Conservation (phyloP, 2,113 vertebrate species). For the Apodemus speciosus region DNA sequence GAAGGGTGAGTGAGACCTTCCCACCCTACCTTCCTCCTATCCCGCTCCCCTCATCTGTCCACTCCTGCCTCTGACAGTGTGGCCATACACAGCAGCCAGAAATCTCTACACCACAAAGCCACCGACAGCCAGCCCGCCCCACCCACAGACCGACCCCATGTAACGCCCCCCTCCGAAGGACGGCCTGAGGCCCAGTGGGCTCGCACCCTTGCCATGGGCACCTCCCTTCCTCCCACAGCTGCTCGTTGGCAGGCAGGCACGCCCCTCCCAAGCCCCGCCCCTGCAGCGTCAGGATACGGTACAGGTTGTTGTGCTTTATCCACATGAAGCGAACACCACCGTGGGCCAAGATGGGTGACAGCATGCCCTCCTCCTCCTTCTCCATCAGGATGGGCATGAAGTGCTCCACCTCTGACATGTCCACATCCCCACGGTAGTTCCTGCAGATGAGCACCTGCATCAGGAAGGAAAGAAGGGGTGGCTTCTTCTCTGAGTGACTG, state of each 20-base stretch:
- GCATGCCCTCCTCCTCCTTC: slow-evolving; percentile 96
- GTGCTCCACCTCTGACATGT: slow-evolving; percentile 99
- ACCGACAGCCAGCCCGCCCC: slow-evolving; percentile 1
- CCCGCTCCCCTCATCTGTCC: neutral
- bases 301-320: slow-evolving; percentile 99
- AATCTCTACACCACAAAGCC: neutral
- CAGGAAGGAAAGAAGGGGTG: neutral
- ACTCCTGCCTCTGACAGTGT: neutral
- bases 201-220: too few relatives aligned
- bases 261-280: neutral
- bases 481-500: neutral
- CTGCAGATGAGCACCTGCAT: slow-evolving; percentile 95
- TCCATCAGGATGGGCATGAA: slow-evolving; percentile 99
- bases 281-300: slow-evolving; percentile 90
- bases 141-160: neutral
- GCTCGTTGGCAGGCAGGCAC: neutral
- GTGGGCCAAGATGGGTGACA: slow-evolving; percentile 96
- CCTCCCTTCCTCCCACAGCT: neutral
- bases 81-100: neutral
- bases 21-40: neutral
- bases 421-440: slow-evolving; percentile 98
- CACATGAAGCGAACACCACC: slow-evolving; percentile 99
- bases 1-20: too few relatives aligned
- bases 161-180: neutral
- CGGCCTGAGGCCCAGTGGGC: too few relatives aligned